These are phyloP conservation scores for Sus scrofa DNA, from an alignment of 2,113 vertebrate genomes.

Conservation along the genomic window T2T-Sscrofa CM000817.6:75475001-75475500, in stretches of 20 bases:
- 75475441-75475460: background rate
- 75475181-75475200: background rate
- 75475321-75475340: background rate
- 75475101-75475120: background rate
- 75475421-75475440: background rate
- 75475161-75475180: background rate
- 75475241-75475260: background rate
- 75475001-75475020: too few species aligned
- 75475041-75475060: background rate
- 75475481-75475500: background rate
- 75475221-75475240: background rate
- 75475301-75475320: background rate
- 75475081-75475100: background rate
- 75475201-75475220: background rate
- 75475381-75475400: background rate
- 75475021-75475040: background rate
- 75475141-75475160: background rate
- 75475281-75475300: background rate
- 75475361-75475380: background rate
- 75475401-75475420: fast-evolving
- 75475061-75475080: background rate
- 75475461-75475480: background rate
- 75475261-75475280: background rate
- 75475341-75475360: background rate
- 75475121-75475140: background rate